These are phyloP conservation scores for Amphibalanus amphitrite DNA, from an alignment of 1,140 invertebrate species.

Conservation along the genomic window DNA sequence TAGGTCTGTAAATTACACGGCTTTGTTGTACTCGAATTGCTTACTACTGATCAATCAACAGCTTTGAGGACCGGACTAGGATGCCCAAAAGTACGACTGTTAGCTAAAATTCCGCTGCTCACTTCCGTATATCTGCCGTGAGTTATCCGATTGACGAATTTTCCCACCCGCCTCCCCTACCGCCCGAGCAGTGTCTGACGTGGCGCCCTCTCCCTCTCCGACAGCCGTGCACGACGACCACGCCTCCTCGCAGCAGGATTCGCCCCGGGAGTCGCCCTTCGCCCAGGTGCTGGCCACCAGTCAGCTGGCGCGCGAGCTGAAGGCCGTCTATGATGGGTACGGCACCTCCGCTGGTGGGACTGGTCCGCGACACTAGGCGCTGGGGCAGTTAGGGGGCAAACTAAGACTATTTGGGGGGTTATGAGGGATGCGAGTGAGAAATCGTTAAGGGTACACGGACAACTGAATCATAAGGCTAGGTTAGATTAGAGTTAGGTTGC, in stretches of 20 bases:
- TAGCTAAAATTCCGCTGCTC: too few species aligned
- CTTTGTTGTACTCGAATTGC: not conserved
- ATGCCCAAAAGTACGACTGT: conserved; percentile 9
- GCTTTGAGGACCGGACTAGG: not conserved
- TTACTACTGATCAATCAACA: not conserved
- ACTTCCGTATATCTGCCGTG: too few species aligned
- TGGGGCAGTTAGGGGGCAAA: too few species aligned
- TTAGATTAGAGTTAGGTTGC: too few species aligned
- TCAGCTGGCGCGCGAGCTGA: conserved; percentile 62
- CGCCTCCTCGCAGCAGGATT: not conserved
- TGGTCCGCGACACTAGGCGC: too few species aligned
- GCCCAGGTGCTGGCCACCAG: conserved; percentile 60
- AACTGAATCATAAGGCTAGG: too few species aligned
- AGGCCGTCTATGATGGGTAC: conserved; percentile 59
- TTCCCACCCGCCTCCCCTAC: too few species aligned
- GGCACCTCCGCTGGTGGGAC: not conserved
- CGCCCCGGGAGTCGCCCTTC: conserved; percentile 38
- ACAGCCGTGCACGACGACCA: conserved; percentile 10
- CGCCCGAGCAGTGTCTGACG: not conserved
- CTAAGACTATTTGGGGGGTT: too few species aligned
- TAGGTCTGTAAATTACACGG: not conserved
- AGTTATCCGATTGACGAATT: too few species aligned
- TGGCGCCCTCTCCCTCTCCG: conserved; percentile 14
- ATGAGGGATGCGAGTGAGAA: too few species aligned
- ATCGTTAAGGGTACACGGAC: too few species aligned